Conservation (phyloP, 2,113 vertebrate genomes). For the Perca schrenkii region DNA sequence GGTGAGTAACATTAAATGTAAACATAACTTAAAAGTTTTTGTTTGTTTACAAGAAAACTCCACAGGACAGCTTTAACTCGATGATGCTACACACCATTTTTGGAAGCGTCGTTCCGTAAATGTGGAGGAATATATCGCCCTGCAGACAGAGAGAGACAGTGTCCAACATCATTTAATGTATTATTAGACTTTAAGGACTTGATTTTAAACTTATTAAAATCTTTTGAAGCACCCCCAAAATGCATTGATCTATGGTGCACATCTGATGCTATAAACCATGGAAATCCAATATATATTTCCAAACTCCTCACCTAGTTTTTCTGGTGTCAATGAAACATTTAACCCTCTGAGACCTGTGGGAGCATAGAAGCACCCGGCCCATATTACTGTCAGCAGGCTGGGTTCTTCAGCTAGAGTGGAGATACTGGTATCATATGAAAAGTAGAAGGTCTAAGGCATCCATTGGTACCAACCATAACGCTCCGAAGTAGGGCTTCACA, state of each 20-base stretch:
- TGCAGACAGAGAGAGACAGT: conserved; percentile 73
- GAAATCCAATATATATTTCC: background rate
- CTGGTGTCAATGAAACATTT: background rate
- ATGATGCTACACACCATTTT: conserved; percentile 86
- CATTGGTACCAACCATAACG: no score
- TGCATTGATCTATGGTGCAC: background rate
- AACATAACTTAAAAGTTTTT: background rate
- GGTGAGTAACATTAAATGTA: conserved; percentile 10
- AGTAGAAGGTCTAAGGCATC: no score
- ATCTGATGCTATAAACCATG: background rate
- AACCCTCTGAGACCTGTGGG: no score
- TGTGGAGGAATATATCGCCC: conserved; percentile 98
- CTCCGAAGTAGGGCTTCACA: no score
- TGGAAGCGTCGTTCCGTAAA: conserved; percentile 93
- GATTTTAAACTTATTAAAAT: background rate
- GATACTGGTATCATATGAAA: no score
- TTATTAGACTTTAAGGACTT: conserved; percentile 13
- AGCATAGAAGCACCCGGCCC: no score
- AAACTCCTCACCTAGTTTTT: background rate
- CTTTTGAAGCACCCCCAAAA: background rate
- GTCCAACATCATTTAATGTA: conserved; percentile 10
- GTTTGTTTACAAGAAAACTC: conserved; percentile 35
- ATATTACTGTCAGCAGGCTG: no score
- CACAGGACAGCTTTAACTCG: conserved; percentile 44
- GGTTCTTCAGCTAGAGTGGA: no score